A percentile compares a stretch with the other conserved stretches of the same genome.
Conservation (phyloP, 92 coral and sea anemone genomes). For the Actinernus sp. region DNA sequence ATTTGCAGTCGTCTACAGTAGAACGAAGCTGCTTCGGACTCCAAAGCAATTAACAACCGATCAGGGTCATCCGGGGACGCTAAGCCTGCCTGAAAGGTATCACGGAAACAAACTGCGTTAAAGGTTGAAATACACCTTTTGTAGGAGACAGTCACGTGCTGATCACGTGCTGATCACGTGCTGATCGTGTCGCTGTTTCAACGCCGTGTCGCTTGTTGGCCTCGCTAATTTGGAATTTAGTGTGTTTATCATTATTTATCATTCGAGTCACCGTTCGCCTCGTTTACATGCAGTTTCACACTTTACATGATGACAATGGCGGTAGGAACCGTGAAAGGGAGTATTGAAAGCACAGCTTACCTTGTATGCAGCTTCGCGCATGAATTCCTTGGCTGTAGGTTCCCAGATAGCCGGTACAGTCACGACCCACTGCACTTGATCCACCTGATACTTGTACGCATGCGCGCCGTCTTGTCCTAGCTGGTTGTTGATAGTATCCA, state of each 20-base stretch:
- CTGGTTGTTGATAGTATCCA: slow-evolving; percentile 61
- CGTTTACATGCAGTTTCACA: too few relatives aligned
- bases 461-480: slow-evolving; percentile 34
- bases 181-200: too few relatives aligned
- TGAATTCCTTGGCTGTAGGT: slow-evolving; percentile 77
- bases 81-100: slow-evolving; percentile 46
- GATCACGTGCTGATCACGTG: too few relatives aligned
- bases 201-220: too few relatives aligned
- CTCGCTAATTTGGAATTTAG: too few relatives aligned
- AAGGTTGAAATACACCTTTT: too few relatives aligned
- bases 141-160: too few relatives aligned
- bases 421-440: slow-evolving; percentile 71
- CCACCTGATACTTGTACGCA: slow-evolving; percentile 26
- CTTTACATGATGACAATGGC: too few relatives aligned
- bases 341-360: slow-evolving; percentile 7
- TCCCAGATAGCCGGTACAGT: slow-evolving; percentile 86
- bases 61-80: slow-evolving; percentile 67
- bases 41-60: slow-evolving; percentile 63
- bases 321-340: too few relatives aligned
- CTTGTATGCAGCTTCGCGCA: slow-evolving; percentile 79
- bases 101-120: background rate
- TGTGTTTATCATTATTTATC: too few relatives aligned
- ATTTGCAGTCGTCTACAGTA: slow-evolving; percentile 65
- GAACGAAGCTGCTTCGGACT: slow-evolving; percentile 79
- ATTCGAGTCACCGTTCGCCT: too few relatives aligned